Base-by-base conservation (phyloP, 2,888 invertebrate species). In the Luperina testacea region DNA sequence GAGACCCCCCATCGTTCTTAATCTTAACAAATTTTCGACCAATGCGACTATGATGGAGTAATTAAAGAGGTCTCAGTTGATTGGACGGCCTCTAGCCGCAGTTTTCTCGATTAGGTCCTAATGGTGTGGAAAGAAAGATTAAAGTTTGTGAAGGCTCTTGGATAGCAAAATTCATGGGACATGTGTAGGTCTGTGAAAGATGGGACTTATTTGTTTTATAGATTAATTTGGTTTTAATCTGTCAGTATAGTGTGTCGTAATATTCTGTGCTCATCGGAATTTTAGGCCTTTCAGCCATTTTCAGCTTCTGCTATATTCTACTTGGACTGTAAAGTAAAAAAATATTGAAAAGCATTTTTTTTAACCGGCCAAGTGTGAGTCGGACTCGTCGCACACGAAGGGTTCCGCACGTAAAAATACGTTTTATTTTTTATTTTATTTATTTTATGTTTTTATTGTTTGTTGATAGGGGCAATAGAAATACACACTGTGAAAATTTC, bases 41-140 rank as follows among this genome's bases (percentile, higher is more conserved):
- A 80, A 64, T 48, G 67, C 64, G 48, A 77, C 61, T 73, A 73
- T 75, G 83, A 81, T 80, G 77, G 71, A 86, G 85, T 92, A 92
- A 92, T 92, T 92, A 91, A 86, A 89, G 90, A 87, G 91, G 84
- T 90, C 93, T 84, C 20, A 61, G 80, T 89, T 79, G 57, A 87
- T 85, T 93, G 92, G 94, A 84, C 83, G 87, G 83, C 77, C 82
- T 80, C 81, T 75, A 83, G 85, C 89, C 91, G 88, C 92, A 92
- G 93, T 91, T 91, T 93, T 93, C 91, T 89, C 94, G 92, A 94
- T 93, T 94, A 92, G 90, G 88, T 92, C 91, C 93, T 92, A 94
- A 94, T 94, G 94, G 93, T 74, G 91, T 88, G 94, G 93, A 94
- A 94, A 77, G 92, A 87, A 88, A 94, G 94, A 94, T 94, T 94